Evolutionary conservation across 1,140 invertebrate genomes (phyloP).

Genomic region (Berghia stephanieae): DNA sequence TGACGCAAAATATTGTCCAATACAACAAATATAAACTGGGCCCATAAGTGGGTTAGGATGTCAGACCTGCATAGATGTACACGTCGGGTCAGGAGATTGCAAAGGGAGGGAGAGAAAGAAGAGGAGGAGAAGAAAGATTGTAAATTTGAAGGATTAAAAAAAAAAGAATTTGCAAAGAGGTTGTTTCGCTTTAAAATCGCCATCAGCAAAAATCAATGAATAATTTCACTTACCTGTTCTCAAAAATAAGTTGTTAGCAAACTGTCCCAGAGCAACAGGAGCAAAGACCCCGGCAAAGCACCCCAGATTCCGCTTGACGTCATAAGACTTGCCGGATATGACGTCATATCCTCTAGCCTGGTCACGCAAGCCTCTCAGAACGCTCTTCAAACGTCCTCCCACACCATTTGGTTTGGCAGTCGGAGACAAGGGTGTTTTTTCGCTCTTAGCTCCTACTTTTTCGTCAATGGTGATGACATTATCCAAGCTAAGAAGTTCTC

Average conservation of each 20-base stretch:
- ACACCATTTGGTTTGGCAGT: too few species aligned
- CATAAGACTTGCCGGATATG: neutral
- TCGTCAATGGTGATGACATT: neutral
- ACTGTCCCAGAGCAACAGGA: slow-evolving; percentile 96
- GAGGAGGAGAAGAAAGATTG: too few species aligned
- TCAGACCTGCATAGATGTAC: too few species aligned
- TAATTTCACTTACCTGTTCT: slow-evolving; percentile 81
- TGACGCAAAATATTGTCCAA: too few species aligned
- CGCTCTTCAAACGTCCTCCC: neutral
- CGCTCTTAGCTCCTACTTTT: neutral
- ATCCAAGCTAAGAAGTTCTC: slow-evolving; percentile 1
- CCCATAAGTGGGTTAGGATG: too few species aligned
- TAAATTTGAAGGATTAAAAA: neutral
- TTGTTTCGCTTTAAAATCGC: neutral
- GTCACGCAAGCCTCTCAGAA: too few species aligned
- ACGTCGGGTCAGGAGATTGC: too few species aligned
- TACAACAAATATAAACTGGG: too few species aligned
- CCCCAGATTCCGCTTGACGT: slow-evolving; percentile 73
- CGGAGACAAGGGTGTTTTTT: neutral
- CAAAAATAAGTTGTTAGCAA: slow-evolving; percentile 94
- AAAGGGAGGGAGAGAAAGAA: too few species aligned
- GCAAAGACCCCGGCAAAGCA: slow-evolving; percentile 97
- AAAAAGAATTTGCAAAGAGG: neutral
- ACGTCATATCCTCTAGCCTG: neutral
- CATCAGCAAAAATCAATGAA: neutral